Conservation (phyloP, 2,113 vertebrate species). For the Cyphomyrus discorhynchus region DNA sequence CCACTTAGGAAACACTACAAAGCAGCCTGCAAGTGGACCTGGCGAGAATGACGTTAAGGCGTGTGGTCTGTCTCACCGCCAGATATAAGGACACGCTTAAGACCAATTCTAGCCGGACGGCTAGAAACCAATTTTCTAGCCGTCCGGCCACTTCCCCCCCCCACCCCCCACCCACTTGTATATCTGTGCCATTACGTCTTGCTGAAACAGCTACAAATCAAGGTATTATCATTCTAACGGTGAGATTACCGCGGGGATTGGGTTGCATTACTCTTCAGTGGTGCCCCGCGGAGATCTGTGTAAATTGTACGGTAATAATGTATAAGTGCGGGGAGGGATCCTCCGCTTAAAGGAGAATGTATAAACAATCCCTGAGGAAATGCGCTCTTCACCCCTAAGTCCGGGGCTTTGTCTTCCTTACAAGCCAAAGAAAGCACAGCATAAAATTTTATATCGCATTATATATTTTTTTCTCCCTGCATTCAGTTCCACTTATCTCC, state of each 20-base stretch:
- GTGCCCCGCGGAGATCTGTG: slow-evolving; percentile 16
- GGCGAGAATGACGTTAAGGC: slow-evolving; percentile 34
- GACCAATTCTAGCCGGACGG: too few species aligned
- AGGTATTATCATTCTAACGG: slow-evolving; percentile 30
- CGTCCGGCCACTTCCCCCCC: slow-evolving; percentile 23
- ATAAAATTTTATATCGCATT: background rate
- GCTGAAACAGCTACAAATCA: slow-evolving; percentile 43
- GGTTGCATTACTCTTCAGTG: slow-evolving; percentile 17
- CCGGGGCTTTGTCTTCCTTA: background rate
- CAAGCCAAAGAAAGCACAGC: background rate
- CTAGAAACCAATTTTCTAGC: slow-evolving; percentile 44
- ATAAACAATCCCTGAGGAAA: slow-evolving; percentile 13
- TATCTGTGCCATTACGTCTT: slow-evolving; percentile 34
- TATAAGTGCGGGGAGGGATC: background rate
- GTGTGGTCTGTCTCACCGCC: slow-evolving; percentile 25
- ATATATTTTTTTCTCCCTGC: background rate
- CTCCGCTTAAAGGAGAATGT: background rate
- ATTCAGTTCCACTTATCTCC: background rate
- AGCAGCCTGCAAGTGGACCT: slow-evolving; percentile 31
- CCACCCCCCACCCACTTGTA: slow-evolving; percentile 28
- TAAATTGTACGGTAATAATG: slow-evolving; percentile 23
- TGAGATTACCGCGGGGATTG: slow-evolving; percentile 21
- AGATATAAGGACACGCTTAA: slow-evolving; percentile 33
- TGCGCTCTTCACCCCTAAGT: slow-evolving; percentile 3
- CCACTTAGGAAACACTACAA: slow-evolving; percentile 15